Conservation (phyloP, 2,888 invertebrate species). For the Marasmarcha lunaedactyla region DNA sequence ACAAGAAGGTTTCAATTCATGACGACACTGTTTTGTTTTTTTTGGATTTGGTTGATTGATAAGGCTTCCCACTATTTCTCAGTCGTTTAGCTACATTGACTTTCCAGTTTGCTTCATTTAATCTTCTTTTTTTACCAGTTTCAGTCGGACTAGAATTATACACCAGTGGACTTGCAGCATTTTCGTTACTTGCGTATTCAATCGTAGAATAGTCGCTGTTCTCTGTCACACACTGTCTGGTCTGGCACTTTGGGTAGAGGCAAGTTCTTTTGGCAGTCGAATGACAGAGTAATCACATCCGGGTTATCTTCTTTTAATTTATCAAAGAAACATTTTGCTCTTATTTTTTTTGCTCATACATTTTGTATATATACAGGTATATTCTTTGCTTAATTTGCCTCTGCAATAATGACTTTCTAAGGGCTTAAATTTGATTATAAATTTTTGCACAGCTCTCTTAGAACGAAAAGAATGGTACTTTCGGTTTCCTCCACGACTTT, state of each 20-base stretch:
- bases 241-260: too few relatives aligned
- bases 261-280: too few relatives aligned
- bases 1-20: conserved; percentile 10
- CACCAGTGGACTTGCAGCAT: conserved; percentile 7
- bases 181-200: conserved; percentile 7
- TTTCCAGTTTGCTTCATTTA: conserved; percentile 12
- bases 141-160: conserved; percentile 6
- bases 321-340: too few relatives aligned
- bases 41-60: conserved; percentile 8
- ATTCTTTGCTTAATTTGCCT: conserved; percentile 13
- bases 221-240: too few relatives aligned
- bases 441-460: conserved; percentile 15
- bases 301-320: too few relatives aligned
- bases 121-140: conserved; percentile 10
- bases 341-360: too few relatives aligned
- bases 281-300: too few relatives aligned
- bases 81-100: conserved; percentile 12
- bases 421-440: conserved; percentile 15
- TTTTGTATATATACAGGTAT: conserved; percentile 14
- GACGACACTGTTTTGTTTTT: conserved; percentile 4
- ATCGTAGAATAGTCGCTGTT: conserved; percentile 2
- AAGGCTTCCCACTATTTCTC: conserved; percentile 13
- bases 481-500: conserved; percentile 15
- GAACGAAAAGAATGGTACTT: conserved; percentile 14
- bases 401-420: conserved; percentile 18